These are phyloP conservation scores for Camelus dromedarius DNA, from an alignment of 2,113 vertebrate species.

Conservation along the genomic window DNA sequence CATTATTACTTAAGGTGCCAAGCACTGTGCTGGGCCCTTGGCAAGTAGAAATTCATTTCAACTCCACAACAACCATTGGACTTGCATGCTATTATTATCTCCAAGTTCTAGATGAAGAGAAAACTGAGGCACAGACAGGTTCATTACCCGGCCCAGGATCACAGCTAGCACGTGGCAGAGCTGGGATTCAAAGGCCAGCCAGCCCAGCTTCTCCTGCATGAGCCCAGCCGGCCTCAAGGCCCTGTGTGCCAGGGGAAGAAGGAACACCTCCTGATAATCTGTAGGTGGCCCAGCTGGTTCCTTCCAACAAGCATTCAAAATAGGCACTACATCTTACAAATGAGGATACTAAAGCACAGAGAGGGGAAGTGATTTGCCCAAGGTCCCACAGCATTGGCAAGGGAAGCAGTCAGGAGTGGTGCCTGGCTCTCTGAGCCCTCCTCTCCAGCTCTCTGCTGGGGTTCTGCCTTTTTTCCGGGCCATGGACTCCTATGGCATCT, in stretches of 20 bases:
- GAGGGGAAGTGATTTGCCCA: background rate
- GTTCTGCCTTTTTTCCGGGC: background rate
- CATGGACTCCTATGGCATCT: background rate
- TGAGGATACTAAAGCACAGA: background rate
- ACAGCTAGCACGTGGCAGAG: background rate
- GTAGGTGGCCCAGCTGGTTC: background rate
- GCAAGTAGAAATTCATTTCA: background rate
- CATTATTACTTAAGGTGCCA: rapidly evolving
- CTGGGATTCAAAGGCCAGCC: background rate
- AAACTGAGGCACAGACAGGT: background rate
- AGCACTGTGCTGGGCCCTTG: rapidly evolving
- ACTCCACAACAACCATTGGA: background rate
- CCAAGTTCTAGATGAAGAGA: background rate
- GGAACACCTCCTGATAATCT: background rate
- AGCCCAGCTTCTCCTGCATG: rapidly evolving
- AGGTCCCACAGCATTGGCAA: background rate
- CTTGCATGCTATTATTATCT: background rate
- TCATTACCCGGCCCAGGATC: background rate
- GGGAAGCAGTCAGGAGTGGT: background rate
- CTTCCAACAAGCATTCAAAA: background rate
- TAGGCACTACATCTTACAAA: background rate
- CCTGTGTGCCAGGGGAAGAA: background rate
- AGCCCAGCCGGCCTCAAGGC: background rate
- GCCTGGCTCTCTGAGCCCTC: background rate
- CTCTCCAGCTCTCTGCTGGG: background rate